phyloP scores from a whole-genome alignment of 2,113 vertebrate genomes.

The Xenopus tropicalis region DNA sequence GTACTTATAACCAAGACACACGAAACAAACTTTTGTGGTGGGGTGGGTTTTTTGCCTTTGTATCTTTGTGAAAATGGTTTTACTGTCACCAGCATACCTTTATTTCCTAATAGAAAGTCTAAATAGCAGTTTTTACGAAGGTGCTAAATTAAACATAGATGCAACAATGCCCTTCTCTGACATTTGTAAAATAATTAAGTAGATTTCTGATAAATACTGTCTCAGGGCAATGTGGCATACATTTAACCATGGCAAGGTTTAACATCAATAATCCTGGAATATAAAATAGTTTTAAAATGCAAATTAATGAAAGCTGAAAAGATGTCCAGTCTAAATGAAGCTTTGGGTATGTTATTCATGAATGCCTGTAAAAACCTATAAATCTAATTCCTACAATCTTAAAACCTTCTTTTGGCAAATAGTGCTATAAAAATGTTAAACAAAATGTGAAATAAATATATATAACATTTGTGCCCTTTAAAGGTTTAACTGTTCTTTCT shows the following conservation, averaged over 20 bases:
- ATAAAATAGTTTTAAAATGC: background rate
- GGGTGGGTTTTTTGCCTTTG: too few species aligned
- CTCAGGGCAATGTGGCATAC: background rate
- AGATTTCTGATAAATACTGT: background rate
- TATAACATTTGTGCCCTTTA: too few species aligned
- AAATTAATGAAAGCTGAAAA: background rate
- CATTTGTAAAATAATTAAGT: slow-evolving; percentile 2
- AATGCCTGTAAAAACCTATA: too few species aligned
- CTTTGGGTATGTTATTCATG: background rate
- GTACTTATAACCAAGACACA: too few species aligned
- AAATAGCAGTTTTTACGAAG: background rate
- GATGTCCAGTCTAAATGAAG: background rate
- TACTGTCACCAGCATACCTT: too few species aligned
- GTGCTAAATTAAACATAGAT: background rate
- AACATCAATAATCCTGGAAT: background rate
- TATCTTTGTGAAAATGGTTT: too few species aligned
- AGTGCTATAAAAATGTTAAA: too few species aligned
- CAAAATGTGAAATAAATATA: too few species aligned
- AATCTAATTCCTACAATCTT: too few species aligned
- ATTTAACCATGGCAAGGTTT: background rate
- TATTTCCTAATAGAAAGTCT: background rate
- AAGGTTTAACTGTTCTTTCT: too few species aligned
- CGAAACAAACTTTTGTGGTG: too few species aligned
- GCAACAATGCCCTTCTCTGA: background rate
- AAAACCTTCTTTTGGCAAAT: too few species aligned